phyloP scores from a whole-genome alignment of 2,113 vertebrate species.

The Spea bombifrons region DNA sequence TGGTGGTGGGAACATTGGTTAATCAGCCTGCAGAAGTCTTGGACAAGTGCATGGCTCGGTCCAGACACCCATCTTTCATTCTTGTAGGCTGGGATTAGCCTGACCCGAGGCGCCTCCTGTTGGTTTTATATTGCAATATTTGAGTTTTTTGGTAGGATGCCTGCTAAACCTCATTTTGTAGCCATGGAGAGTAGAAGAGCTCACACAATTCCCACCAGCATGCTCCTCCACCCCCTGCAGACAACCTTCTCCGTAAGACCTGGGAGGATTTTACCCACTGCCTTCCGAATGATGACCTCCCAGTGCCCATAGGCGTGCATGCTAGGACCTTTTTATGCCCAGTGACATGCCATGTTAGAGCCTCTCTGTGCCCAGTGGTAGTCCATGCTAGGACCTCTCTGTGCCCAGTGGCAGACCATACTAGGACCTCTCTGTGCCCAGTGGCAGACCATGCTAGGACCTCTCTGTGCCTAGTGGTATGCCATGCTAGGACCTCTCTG shows the following conservation, averaged over 20 bases:
- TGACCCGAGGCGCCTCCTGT: conserved; percentile 42
- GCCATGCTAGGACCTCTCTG: too few species aligned
- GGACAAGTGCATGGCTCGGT: not conserved
- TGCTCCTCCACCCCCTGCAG: conserved; percentile 5
- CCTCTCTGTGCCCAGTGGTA: not conserved
- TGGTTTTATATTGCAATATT: conserved; percentile 35
- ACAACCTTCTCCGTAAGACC: conserved; percentile 7
- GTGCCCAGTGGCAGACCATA: not conserved
- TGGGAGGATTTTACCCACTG: conserved; percentile 12
- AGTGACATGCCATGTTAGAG: not conserved
- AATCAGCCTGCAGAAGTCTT: conserved; percentile 3
- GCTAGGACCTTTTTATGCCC: not conserved
- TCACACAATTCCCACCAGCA: conserved; percentile 33
- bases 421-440: not conserved
- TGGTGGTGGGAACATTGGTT: conserved; percentile 26
- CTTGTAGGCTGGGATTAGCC: conserved; percentile 6
- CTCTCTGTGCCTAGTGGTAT: too few species aligned
- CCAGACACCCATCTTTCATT: conserved; percentile 3
- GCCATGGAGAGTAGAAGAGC: conserved; percentile 27
- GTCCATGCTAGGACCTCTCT: not conserved
- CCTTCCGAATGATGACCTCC: conserved; percentile 18
- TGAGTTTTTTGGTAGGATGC: conserved; percentile 37
- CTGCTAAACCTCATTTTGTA: conserved; percentile 28
- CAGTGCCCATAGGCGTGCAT: not conserved
- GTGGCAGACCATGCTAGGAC: not conserved